Conservation (phyloP, 2,113 vertebrate species). For the Athene noctua region DNA sequence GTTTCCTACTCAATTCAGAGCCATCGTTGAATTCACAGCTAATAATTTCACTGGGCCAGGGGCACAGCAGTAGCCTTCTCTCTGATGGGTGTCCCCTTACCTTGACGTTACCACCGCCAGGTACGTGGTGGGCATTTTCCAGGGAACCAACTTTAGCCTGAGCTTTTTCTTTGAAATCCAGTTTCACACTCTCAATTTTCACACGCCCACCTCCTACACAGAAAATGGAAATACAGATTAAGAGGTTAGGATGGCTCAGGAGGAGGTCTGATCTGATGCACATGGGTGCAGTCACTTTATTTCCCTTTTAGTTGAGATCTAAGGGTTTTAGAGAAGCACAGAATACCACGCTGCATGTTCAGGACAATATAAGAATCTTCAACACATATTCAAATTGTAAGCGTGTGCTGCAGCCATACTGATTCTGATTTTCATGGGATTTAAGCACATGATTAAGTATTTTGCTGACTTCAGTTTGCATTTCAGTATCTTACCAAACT, state of each 20-base stretch:
- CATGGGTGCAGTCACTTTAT: fast-evolving
- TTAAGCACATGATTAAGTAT: background rate
- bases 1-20: background rate
- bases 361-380: background rate
- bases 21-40: background rate
- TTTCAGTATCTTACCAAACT: background rate
- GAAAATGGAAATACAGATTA: slow-evolving; percentile 10
- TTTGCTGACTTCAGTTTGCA: background rate
- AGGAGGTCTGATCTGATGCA: background rate
- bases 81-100: slow-evolving; percentile 71
- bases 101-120: slow-evolving; percentile 87
- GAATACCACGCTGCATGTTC: background rate
- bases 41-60: background rate
- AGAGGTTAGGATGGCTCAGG: background rate
- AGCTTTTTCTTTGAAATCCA: slow-evolving; percentile 99
- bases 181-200: slow-evolving; percentile 94
- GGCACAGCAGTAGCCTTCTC: background rate
- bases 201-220: slow-evolving; percentile 89
- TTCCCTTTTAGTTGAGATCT: background rate
- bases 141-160: slow-evolving; percentile 97
- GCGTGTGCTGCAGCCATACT: background rate
- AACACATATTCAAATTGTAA: background rate
- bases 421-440: background rate
- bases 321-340: background rate
- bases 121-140: slow-evolving; percentile 91